Percentiles rank a stretch among this genome's conserved stretches.
phyloP scores from a whole-genome alignment of 2,797 vertebrate species.

The Bradypodion pumilum region DNA sequence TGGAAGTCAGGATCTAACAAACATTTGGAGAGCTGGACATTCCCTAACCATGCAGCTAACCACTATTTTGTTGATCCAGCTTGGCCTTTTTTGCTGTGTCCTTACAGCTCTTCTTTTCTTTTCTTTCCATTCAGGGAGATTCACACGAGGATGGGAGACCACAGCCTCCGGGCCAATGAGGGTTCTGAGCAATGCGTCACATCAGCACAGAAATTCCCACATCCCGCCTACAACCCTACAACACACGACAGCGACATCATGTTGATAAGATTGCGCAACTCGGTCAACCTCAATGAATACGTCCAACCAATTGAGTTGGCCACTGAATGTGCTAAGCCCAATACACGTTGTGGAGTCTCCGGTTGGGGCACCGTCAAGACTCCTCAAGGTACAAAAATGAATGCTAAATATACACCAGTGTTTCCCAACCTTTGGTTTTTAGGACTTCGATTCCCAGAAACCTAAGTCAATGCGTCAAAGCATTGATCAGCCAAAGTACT shows the following conservation, averaged over 20 bases:
- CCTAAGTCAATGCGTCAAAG: too few species aligned
- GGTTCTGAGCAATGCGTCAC: conserved; percentile 50
- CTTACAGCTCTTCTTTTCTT: not conserved
- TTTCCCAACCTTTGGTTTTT: too few species aligned
- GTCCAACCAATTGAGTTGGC: conserved; percentile 54
- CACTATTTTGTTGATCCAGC: not conserved
- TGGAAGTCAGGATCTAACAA: too few species aligned
- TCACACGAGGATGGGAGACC: conserved; percentile 60
- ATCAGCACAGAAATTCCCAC: conserved; percentile 44
- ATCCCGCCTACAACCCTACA: conserved; percentile 38
- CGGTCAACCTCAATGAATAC: not conserved
- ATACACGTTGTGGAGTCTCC: conserved; percentile 49
- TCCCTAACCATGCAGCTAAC: not conserved
- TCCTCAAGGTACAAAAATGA: conserved; percentile 21
- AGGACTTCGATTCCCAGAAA: too few species aligned
- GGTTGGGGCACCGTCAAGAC: conserved; percentile 62
- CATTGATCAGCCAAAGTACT: too few species aligned
- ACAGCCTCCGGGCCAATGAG: conserved; percentile 60
- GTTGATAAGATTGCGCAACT: conserved; percentile 45
- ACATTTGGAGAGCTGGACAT: too few species aligned
- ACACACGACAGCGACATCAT: conserved; percentile 56
- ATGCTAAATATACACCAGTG: not conserved
- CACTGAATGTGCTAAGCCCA: not conserved
- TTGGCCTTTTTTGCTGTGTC: not conserved
- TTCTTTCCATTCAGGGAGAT: conserved; percentile 38